A percentile compares a stretch with the other conserved stretches of the same genome.
Conservation (phyloP, 2,888 invertebrate genomes). For the Amaurobius ferox region DNA sequence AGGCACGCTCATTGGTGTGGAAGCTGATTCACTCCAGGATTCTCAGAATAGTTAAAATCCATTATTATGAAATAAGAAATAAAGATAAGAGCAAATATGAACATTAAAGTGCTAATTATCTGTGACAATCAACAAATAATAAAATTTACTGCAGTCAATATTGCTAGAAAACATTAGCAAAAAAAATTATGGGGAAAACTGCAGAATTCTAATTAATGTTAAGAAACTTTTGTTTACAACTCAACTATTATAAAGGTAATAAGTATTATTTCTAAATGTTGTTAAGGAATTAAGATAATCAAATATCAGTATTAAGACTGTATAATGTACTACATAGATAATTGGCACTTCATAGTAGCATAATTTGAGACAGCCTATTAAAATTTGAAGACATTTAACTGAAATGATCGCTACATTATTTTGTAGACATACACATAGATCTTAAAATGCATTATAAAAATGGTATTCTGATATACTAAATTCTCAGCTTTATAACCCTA, state of each 20-base stretch:
- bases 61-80: constrained; percentile 58
- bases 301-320: too few relatives aligned
- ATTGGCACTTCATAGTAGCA: neutral
- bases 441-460: too few relatives aligned
- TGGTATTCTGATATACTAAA: too few relatives aligned
- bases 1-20: constrained; percentile 61
- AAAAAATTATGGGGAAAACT: too few relatives aligned
- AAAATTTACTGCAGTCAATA: neutral
- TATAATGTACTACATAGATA: neutral
- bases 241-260: too few relatives aligned
- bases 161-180: too few relatives aligned
- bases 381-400: neutral
- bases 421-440: too few relatives aligned
- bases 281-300: too few relatives aligned
- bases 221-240: too few relatives aligned
- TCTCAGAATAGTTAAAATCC: constrained; percentile 72
- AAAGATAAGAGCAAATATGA: constrained; percentile 39
- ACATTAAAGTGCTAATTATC: neutral
- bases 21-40: constrained; percentile 60
- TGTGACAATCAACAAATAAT: neutral
- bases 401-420: neutral
- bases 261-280: too few relatives aligned
- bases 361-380: neutral
- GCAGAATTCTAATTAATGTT: too few relatives aligned
- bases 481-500: too few relatives aligned